A percentile compares a stretch with the other conserved stretches of the same genome.
These are phyloP conservation scores for Limnephilus marmoratus DNA, from an alignment of 2,888 invertebrate genomes.

Conservation along the genomic window DNA sequence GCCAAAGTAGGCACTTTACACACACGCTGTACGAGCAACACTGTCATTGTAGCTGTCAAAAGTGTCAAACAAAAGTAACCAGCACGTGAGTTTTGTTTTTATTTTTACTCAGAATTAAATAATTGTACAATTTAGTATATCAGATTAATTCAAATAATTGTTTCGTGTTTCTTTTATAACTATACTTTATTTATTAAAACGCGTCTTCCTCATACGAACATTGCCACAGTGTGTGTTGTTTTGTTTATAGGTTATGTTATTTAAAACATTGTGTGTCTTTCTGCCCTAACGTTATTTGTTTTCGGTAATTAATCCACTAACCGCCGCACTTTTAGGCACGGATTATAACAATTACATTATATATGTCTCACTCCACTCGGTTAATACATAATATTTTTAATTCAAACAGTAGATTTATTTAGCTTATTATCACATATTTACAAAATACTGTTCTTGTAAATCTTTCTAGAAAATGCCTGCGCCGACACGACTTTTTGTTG, in stretches of 20 bases:
- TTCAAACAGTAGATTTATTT: no score
- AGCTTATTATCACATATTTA: no score
- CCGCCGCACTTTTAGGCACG: no score
- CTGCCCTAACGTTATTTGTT: background rate
- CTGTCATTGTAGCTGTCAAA: background rate
- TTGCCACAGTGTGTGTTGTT: background rate
- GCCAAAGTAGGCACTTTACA: no score
- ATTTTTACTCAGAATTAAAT: background rate
- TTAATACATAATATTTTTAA: no score
- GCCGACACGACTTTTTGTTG: slow-evolving; percentile 77
- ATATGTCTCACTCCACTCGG: no score
- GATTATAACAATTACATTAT: no score
- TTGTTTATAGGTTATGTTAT: background rate
- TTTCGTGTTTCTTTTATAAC: no score
- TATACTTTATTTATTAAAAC: no score
- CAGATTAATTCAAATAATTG: no score
- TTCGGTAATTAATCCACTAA: background rate
- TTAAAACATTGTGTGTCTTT: background rate
- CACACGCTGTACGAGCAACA: no score
- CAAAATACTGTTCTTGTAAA: background rate
- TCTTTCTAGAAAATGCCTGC: slow-evolving; percentile 30
- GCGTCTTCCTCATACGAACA: background rate
- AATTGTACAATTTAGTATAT: background rate
- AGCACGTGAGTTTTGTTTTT: slow-evolving; percentile 31
- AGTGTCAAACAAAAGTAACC: background rate